Evolutionary conservation across 2,888 invertebrate genomes (phyloP), one percentile per base, ranked within the genome.

Genomic region (Ischnus inquisitorius): DNA sequence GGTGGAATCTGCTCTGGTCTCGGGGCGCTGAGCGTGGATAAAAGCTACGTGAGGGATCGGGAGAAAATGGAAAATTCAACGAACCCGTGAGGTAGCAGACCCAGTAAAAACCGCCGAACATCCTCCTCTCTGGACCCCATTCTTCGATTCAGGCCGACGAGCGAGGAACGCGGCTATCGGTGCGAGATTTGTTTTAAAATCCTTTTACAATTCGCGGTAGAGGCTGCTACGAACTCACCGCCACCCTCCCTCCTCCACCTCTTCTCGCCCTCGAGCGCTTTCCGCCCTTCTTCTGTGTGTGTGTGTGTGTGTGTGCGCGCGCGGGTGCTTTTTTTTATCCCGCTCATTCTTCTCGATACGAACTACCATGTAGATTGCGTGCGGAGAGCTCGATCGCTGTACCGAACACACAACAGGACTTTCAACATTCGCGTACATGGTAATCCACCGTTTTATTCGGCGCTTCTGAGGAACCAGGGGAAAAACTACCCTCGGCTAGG

Each of bases 101-200:
- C 77, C 74, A 88, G 88, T 54, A 54, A 88, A 91, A 91, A 92
- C 92, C 91, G 82, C 91, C 86, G 90, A 92, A 92, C 89, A 91
- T 90, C 89, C 87, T 79, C 57, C 81, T 28, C 60, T 72, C 72
- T 68, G 64, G 57, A 71, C 67, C 51, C 82, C 89, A 87, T 91
- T 92, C 93, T 92, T 92, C 91, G 91, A 92, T 92, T 92, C 90
- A 88, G 22, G 22, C 90, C 89, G 80, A 67, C 67, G 62, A 68
- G 71, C 54, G 60, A 41, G 43, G 16, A 19, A 46, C 88, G 76
- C 87, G 88, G 89, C 91, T 88, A 75, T 68, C 90, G 90, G 89
- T 88, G 91, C 91, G 92, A 93, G 93, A 93, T 93, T 93, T 93
- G 92, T 93, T 93, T 92, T 92, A 91, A 93, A 93, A 93, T 93